Conservation (phyloP, 1,140 invertebrate species). For the Ditylenchus dipsaci region DNA sequence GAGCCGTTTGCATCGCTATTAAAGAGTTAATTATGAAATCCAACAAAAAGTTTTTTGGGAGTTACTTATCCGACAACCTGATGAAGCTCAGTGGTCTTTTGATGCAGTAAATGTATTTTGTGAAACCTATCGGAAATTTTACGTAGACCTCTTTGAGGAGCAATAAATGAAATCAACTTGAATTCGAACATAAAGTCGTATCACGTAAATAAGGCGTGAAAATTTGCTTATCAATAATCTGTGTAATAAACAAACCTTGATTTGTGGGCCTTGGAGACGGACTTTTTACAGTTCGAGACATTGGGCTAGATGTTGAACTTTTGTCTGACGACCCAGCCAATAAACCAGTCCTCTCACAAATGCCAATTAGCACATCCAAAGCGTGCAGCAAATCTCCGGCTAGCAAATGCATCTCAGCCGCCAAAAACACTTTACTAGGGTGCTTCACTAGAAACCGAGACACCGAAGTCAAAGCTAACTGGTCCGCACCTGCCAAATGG, state of each 20-base stretch:
- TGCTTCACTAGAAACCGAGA: constrained; percentile 25
- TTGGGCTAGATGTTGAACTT: not conserved
- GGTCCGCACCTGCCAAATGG: constrained; percentile 12
- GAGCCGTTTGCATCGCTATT: no score
- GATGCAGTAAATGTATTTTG: no score
- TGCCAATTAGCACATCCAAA: constrained; percentile 15
- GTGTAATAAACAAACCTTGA: not conserved
- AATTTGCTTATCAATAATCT: no score
- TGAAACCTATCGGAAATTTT: no score
- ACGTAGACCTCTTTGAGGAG: no score
- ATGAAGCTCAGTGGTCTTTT: no score
- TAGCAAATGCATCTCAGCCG: constrained; percentile 21
- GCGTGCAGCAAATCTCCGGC: constrained; percentile 35
- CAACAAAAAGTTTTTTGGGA: no score
- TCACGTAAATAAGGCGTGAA: no score
- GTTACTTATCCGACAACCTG: no score
- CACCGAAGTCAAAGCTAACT: constrained; percentile 19
- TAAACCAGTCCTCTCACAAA: not conserved
- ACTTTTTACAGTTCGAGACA: not conserved
- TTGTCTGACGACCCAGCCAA: not conserved
- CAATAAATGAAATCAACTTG: no score
- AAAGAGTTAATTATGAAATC: no score
- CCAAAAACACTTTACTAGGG: constrained; percentile 7
- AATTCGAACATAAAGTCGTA: no score
- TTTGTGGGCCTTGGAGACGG: not conserved